Evolutionary conservation across 2,888 invertebrate species (phyloP).

Genomic region (Melitaea athalia): DNA sequence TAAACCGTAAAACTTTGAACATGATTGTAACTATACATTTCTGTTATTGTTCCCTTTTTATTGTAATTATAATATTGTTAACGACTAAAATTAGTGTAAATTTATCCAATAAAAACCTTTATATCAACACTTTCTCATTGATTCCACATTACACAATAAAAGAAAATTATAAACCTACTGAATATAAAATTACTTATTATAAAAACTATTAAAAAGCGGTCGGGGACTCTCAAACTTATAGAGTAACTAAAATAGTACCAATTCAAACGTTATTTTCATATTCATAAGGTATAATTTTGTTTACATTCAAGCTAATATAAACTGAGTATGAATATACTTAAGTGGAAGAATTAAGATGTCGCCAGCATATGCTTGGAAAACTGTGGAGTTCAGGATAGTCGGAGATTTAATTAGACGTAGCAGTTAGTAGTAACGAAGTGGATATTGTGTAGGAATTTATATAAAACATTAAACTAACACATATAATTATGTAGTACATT

Average conservation of each 20-base stretch:
- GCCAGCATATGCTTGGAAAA: conserved; percentile 18
- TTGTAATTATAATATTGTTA: too few relatives aligned
- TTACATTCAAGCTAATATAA: not conserved
- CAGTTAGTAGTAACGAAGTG: not conserved
- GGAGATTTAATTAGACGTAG: conserved; percentile 18
- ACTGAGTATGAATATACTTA: conserved; percentile 10
- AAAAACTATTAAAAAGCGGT: not conserved
- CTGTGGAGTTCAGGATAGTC: conserved; percentile 15
- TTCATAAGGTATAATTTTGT: not conserved
- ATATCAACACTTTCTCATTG: too few relatives aligned
- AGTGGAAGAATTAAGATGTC: conserved; percentile 22
- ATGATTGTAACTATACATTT: too few relatives aligned
- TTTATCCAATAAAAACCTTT: too few relatives aligned
- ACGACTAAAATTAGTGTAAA: too few relatives aligned
- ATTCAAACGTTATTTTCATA: not conserved
- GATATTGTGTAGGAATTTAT: not conserved
- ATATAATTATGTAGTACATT: too few relatives aligned
- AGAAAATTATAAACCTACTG: too few relatives aligned
- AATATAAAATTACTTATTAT: too few relatives aligned
- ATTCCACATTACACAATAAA: too few relatives aligned
- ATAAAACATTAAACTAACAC: not conserved
- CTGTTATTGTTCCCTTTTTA: too few relatives aligned
- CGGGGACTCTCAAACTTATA: not conserved
- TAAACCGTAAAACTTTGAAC: too few relatives aligned
- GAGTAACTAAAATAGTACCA: not conserved